phyloP scores from a whole-genome alignment of 2,797 vertebrate genomes.

The Apogon hyalosoma region DNA sequence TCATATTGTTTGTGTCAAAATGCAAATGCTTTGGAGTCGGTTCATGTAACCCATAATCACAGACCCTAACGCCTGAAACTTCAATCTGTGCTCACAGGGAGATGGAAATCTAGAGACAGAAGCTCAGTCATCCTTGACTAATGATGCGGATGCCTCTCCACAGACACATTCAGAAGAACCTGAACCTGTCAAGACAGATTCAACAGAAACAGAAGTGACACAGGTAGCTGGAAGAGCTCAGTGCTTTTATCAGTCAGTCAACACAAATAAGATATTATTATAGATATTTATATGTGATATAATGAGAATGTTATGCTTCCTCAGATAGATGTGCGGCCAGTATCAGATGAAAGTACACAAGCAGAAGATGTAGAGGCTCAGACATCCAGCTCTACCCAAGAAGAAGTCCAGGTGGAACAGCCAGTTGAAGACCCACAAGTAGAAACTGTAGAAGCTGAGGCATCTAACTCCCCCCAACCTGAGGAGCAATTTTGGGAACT shows the following conservation, averaged over 20 bases:
- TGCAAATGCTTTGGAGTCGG: constrained; percentile 3
- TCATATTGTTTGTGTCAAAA: not conserved
- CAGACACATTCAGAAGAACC: constrained; percentile 7
- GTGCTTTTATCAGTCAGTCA: not conserved
- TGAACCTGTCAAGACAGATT: not conserved
- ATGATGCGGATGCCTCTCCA: constrained; percentile 23
- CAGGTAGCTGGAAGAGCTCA: constrained; percentile 34
- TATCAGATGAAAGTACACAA: constrained; percentile 12
- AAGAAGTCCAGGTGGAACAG: constrained; percentile 11
- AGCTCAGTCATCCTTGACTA: constrained; percentile 12
- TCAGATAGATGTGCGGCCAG: constrained; percentile 39
- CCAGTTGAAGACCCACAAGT: constrained; percentile 12
- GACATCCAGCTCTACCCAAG: not conserved
- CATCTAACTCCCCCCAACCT: not conserved
- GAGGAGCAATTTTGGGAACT: constrained; percentile 7
- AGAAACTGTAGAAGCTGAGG: constrained; percentile 16
- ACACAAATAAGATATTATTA: not conserved
- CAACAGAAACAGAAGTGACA: constrained; percentile 29
- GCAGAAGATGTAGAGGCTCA: constrained; percentile 23
- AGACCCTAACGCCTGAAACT: not conserved
- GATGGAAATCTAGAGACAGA: constrained; percentile 24
- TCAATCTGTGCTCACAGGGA: constrained; percentile 30
- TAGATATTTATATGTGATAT: not conserved
- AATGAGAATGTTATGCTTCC: constrained; percentile 16
- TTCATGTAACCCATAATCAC: not conserved